These are phyloP conservation scores for Drosophila rhopaloa DNA, from an alignment of 1,140 invertebrate species.

Conservation along the genomic window DNA sequence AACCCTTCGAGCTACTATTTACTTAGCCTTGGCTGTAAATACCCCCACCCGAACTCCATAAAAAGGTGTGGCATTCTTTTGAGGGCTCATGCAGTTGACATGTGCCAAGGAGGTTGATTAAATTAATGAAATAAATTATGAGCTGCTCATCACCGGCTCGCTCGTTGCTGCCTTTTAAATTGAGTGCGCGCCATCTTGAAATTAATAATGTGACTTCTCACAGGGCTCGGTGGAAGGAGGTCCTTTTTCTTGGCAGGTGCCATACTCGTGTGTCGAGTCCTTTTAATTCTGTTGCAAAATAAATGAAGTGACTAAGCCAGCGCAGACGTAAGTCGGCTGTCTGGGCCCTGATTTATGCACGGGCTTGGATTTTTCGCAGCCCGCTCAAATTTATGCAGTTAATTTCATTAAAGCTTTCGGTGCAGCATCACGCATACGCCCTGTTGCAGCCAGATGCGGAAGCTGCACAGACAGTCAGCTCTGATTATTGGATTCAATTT, in stretches of 20 bases:
- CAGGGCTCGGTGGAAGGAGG: background rate
- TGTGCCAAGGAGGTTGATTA: constrained; percentile 79
- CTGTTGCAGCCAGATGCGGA: constrained; percentile 31
- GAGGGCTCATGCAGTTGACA: constrained; percentile 73
- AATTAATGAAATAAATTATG: constrained; percentile 84
- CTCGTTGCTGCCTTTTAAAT: constrained; percentile 62
- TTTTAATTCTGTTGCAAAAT: constrained; percentile 62
- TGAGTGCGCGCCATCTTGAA: constrained; percentile 80
- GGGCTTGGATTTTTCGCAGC: constrained; percentile 31
- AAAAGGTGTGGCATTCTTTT: constrained; percentile 51
- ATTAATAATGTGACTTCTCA: constrained; percentile 74
- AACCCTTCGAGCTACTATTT: background rate
- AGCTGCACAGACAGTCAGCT: constrained; percentile 33
- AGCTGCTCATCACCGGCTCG: constrained; percentile 57
- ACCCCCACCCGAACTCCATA: background rate
- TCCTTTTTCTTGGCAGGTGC: constrained; percentile 19
- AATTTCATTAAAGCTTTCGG: constrained; percentile 46
- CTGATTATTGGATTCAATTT: constrained; percentile 42
- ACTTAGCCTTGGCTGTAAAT: background rate
- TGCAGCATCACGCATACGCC: constrained; percentile 62
- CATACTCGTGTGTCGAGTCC: constrained; percentile 36
- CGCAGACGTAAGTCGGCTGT: constrained; percentile 28
- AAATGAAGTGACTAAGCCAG: constrained; percentile 65
- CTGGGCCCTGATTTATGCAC: constrained; percentile 47
- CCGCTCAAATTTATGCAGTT: constrained; percentile 54